A percentile compares a stretch with the other conserved stretches of the same genome.
phyloP scores from a whole-genome alignment of 23 tunicate genomes.

The Oikopleura vanhoeffeni region DNA sequence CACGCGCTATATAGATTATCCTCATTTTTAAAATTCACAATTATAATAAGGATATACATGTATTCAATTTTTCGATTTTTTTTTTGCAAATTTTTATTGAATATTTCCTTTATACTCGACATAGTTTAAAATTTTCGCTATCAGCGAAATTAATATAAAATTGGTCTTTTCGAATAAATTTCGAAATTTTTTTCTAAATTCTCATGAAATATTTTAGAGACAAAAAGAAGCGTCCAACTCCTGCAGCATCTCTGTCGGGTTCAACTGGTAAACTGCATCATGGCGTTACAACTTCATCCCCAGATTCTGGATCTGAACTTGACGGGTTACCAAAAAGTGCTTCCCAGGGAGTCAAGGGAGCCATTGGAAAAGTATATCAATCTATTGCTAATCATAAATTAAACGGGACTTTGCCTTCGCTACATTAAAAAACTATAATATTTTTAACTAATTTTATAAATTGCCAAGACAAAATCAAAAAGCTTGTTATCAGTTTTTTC shows the following conservation, averaged over 20 bases:
- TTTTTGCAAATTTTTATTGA: no score
- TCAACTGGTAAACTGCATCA: background rate
- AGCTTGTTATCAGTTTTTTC: no score
- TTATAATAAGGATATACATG: no score
- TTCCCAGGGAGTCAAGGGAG: background rate
- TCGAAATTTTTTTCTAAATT: background rate
- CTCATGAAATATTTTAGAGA: background rate
- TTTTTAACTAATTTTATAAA: no score
- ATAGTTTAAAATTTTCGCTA: no score
- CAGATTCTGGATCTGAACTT: background rate
- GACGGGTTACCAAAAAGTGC: background rate
- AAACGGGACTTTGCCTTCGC: background rate
- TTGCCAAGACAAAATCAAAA: no score
- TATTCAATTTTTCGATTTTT: no score
- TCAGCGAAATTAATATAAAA: no score
- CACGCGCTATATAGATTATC: no score
- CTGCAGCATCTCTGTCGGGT: constrained; percentile 1
- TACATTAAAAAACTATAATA: background rate
- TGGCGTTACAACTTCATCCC: constrained; percentile 6
- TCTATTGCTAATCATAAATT: constrained; percentile 2
- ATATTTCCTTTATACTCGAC: no score
- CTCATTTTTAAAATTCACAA: no score
- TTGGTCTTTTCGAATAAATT: no score
- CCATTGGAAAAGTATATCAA: background rate
- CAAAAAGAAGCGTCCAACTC: constrained; percentile 9